A percentile compares a stretch with the other conserved stretches of the same genome.
Conservation (phyloP, 2,113 vertebrate species). For the Mesocricetus auratus region DNA sequence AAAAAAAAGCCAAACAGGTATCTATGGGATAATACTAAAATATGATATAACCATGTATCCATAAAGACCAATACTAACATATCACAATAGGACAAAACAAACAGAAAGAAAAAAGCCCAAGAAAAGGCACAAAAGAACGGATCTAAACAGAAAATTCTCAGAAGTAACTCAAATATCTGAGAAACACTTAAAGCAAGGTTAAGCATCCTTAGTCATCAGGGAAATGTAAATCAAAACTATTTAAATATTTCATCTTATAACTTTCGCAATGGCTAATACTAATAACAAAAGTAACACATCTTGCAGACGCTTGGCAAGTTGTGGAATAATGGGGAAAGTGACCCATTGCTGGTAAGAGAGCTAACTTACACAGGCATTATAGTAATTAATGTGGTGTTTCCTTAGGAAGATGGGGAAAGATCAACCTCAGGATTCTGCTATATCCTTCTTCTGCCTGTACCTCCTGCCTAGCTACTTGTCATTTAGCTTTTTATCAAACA, state of each 20-base stretch:
- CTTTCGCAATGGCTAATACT: not conserved
- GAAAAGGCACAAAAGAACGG: not conserved
- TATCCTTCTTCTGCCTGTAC: no score
- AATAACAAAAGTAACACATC: not conserved
- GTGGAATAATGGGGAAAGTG: not conserved
- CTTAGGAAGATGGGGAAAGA: not conserved
- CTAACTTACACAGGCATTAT: not conserved
- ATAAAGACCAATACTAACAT: not conserved
- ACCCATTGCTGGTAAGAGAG: not conserved
- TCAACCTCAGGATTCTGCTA: not conserved
- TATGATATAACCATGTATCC: not conserved
- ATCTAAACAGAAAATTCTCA: not conserved
- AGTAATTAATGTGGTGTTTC: no score
- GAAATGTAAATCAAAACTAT: not conserved
- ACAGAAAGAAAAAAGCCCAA: not conserved
- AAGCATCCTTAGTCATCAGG: not conserved
- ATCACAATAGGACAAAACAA: not conserved
- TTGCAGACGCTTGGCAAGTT: not conserved
- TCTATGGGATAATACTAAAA: not conserved
- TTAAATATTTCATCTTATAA: not conserved
- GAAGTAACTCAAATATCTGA: not conserved
- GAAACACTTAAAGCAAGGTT: not conserved
- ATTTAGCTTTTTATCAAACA: no score
- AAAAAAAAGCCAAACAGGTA: not conserved
- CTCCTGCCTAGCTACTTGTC: no score